Evolutionary conservation across 2,888 invertebrate species (phyloP).

Genomic region (Mellilla xanthometata): DNA sequence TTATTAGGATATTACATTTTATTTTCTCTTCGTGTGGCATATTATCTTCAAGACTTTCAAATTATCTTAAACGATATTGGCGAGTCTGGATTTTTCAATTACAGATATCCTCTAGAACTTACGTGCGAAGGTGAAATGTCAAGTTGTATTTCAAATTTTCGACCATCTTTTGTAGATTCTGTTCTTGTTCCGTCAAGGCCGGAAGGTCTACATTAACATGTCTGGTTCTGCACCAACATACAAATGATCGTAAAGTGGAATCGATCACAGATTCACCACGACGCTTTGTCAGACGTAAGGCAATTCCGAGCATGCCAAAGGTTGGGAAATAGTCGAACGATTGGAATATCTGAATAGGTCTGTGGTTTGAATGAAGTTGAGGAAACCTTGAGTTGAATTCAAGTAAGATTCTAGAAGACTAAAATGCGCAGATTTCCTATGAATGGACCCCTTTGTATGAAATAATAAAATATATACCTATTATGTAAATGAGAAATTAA

Average conservation of each 20-base stretch:
- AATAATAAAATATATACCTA: no score
- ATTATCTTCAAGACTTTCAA: conserved; percentile 1
- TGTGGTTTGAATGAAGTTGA: conserved; percentile 4
- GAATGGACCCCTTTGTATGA: no score
- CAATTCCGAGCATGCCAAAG: conserved; percentile 56
- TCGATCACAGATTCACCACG: conserved; percentile 58
- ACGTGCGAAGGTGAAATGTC: conserved; percentile 22
- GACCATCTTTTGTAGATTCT: conserved; percentile 36
- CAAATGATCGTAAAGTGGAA: conserved; percentile 44
- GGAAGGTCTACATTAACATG: conserved; percentile 53
- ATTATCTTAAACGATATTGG: neutral
- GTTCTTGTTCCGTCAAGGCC: conserved; percentile 52
- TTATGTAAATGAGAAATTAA: no score
- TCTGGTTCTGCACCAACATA: conserved; percentile 44
- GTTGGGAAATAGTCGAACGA: conserved; percentile 43
- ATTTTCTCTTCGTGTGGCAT: no score
- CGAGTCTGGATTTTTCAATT: neutral
- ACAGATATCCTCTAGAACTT: neutral
- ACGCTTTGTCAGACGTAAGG: conserved; percentile 48
- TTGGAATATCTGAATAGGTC: conserved; percentile 20
- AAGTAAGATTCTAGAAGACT: no score
- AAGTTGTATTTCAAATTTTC: conserved; percentile 24
- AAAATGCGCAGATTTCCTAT: no score
- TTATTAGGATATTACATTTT: neutral
- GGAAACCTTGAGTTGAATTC: conserved; percentile 10